Base-by-base conservation (phyloP, 2,888 invertebrate species). In the Drosophila putrida region DNA sequence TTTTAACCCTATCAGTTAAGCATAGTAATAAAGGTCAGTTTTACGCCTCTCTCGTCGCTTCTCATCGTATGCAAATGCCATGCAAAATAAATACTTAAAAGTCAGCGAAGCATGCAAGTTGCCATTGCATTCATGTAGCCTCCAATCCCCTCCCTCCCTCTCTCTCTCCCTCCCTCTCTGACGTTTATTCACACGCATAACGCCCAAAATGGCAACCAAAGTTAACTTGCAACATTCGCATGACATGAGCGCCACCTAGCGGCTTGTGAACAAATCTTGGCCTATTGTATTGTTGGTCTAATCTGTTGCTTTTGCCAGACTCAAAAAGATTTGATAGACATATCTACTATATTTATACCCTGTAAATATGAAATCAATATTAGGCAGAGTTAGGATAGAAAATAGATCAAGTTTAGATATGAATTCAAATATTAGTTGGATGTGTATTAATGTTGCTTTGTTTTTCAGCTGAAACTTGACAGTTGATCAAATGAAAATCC, bases 161-260 rank as follows among this genome's bases (percentile, higher is more conserved):
- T 20, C 13, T 13, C 25, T 44, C n/a, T 31, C 31, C 31, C 8
- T 33, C n/a, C 27, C 13, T 13, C 25, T 44, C n/a, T n/a, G n/a
- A n/a, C 20, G 36, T 41, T 55, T 60, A 66, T 75, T 74, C 86
- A 71, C 77, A 86, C 80, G 80, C 82, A 86, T 62, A 74, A 71
- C 80, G 68, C 71, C 69, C 74, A 75, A 78, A 69, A 73, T 70
- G 73, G 78, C 60, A 73, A 36, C 59, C 61, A 13, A 74, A 74
- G 59, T 70, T 54, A 75, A 50, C 39, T 66, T 75, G 71, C 74
- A 77, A 67, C 65, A 77, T 68, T 71, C 68, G 71, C 67, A 74
- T 68, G 74, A 68, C 61, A 33, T 11, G 47, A 66, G 66, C 75
- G 65, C 75, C 75, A 75, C 55, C 76, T 71, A 53, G 70, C 66